Base-by-base conservation (phyloP, 2,113 vertebrate species). In the Cacatua alba region DNA sequence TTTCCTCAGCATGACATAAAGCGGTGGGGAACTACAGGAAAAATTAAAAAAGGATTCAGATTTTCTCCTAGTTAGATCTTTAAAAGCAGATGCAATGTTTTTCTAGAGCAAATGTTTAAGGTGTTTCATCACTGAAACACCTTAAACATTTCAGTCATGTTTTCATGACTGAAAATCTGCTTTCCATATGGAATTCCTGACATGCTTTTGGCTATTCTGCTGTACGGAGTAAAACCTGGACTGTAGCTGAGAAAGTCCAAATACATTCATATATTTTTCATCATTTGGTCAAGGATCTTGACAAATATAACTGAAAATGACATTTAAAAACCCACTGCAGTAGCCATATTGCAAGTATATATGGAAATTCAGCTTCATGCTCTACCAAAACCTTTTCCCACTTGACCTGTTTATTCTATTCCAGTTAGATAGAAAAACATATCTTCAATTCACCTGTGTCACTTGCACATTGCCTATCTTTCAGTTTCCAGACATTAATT, bases 161-260 rank as follows among this genome's bases (percentile, higher is more conserved):
- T 86, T 83, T 81, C 31, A 69, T 44, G 44, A 70, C 41, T 75
- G 17, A 80, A 83, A 91, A 76, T 90, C 64, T 94, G 20, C 24
- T 92, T 92, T 94, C 44, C 33, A 23, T 84, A 59, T 55, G 33
- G 68, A 90, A 88, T 69, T 92, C 31, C 46, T 65, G 9, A 86
- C 9, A 23, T 55, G 35, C 8, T 87, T 7, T 59, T 62, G 19
- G 26, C 15, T 94, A 33, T 85, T 89, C n/a, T 76, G 68, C 23
- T 74, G 33, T 57, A 37, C 0, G 3, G 31, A 25, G 2, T 33
- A 74, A 90, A 87, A 83, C 33, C 29, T 86, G 46, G 19, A 44
- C 53, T 49, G 17, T 70, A 81, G 31, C 16, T 67, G 35, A 64
- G 16, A 82, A 88, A 81, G 13, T 29, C n/a, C 41, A 90, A 90